These are phyloP conservation scores for Centruroides vittatus DNA, from an alignment of 1,140 invertebrate species.

Conservation along the genomic window DNA sequence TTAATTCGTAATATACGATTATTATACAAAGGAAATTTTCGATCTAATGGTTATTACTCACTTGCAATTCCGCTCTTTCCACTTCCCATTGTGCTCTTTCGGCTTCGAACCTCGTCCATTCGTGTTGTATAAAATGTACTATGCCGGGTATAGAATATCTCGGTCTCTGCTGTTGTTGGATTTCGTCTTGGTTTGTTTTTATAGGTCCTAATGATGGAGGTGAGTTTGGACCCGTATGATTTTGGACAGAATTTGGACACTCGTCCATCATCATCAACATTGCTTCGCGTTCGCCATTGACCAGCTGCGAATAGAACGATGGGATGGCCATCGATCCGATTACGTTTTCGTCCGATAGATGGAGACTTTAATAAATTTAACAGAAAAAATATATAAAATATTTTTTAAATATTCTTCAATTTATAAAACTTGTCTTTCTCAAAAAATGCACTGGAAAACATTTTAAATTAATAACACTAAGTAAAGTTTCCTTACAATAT, in stretches of 20 bases:
- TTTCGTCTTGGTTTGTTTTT: constrained; percentile 25
- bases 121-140: constrained; percentile 97
- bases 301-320: neutral
- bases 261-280: constrained; percentile 28
- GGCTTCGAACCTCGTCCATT: constrained; percentile 98
- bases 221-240: constrained; percentile 25
- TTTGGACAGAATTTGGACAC: constrained; percentile 21
- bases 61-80: constrained; percentile 96
- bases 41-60: constrained; percentile 30
- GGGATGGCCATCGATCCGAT: too few species aligned
- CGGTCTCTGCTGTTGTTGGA: constrained; percentile 29
- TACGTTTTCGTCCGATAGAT: too few species aligned
- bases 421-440: too few species aligned
- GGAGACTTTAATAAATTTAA: too few species aligned
- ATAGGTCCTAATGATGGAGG: constrained; percentile 26
- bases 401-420: too few species aligned
- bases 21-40: too few species aligned
- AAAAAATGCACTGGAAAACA: too few species aligned
- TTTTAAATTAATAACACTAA: too few species aligned
- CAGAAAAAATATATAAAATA: too few species aligned
- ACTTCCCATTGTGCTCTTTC: constrained; percentile 99
- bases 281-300: constrained; percentile 29
- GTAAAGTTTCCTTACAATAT: too few species aligned
- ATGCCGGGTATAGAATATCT: constrained; percentile 96
- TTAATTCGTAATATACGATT: too few species aligned